These are phyloP conservation scores for Campoletis sonorensis DNA, from an alignment of 1,140 invertebrate genomes.

Conservation along the genomic window DNA sequence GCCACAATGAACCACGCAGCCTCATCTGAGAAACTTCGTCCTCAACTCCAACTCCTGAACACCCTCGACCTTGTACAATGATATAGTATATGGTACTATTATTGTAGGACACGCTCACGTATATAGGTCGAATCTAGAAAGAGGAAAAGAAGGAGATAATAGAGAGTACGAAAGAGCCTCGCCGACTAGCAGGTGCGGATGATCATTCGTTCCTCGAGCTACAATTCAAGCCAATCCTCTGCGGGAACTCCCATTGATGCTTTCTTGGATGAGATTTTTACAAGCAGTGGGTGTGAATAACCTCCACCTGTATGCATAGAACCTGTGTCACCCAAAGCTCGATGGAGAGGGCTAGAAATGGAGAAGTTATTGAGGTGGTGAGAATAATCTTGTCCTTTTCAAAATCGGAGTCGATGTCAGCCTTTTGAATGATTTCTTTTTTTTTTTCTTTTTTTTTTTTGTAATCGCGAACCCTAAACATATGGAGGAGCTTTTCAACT, in stretches of 20 bases:
- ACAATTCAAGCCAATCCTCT: slow-evolving; percentile 48
- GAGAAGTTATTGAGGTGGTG: not conserved
- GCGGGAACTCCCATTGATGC: slow-evolving; percentile 5
- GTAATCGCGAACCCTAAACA: too few relatives aligned
- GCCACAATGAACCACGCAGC: slow-evolving; percentile 1
- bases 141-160: slow-evolving; percentile 29
- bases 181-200: slow-evolving; percentile 45
- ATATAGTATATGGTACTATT: slow-evolving; percentile 13
- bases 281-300: slow-evolving; percentile 11
- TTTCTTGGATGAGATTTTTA: slow-evolving; percentile 20
- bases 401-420: not conserved
- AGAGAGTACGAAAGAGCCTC: not conserved
- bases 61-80: not conserved
- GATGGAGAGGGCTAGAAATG: too few relatives aligned
- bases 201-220: slow-evolving; percentile 42
- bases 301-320: not conserved
- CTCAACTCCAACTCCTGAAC: not conserved
- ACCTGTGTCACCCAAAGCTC: too few relatives aligned
- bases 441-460: not conserved
- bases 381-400: not conserved
- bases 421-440: not conserved
- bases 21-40: slow-evolving; percentile 18
- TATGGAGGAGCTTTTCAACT: too few relatives aligned
- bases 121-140: not conserved
- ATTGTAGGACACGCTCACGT: not conserved